A percentile compares a stretch with the other conserved stretches of the same genome.
These are phyloP conservation scores for Tineola bisselliella DNA, from an alignment of 2,888 invertebrate genomes.

Conservation along the genomic window DNA sequence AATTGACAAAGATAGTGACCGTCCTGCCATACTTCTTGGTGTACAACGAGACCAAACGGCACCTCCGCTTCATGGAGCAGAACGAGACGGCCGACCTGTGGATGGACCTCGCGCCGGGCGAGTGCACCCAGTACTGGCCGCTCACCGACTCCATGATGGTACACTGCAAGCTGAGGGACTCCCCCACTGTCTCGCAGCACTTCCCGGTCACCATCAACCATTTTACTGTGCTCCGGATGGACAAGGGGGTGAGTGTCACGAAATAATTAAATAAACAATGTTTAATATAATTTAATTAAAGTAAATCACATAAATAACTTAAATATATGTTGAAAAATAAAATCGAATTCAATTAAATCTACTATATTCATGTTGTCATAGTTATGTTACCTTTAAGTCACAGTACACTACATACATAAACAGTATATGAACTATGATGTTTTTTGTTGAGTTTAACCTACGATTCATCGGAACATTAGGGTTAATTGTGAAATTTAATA, in stretches of 20 bases:
- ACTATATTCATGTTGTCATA: no score
- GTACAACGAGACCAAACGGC: conserved; percentile 73
- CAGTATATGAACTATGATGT: no score
- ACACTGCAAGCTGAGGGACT: conserved; percentile 82
- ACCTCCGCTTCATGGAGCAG: conserved; percentile 81
- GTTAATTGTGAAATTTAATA: no score
- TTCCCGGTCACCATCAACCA: conserved; percentile 77
- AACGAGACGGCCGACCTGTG: conserved; percentile 86
- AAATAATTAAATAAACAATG: no score
- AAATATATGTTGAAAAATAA: no score
- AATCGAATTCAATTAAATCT: no score
- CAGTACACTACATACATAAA: no score
- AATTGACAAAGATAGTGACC: conserved; percentile 81
- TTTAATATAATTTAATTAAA: no score
- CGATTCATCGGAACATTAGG: no score
- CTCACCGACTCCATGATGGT: conserved; percentile 82
- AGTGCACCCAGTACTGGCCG: conserved; percentile 83
- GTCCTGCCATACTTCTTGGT: conserved; percentile 83
- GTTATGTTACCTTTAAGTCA: no score
- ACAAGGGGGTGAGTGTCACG: conserved; percentile 74
- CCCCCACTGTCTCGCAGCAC: conserved; percentile 79
- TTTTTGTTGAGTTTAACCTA: no score
- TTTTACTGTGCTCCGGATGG: conserved; percentile 82
- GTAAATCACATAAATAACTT: no score
- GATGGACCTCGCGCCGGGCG: conserved; percentile 77